These are phyloP conservation scores for Butastur rufipennis DNA, from an alignment of 2,113 vertebrate genomes.

Conservation along the genomic window DNA sequence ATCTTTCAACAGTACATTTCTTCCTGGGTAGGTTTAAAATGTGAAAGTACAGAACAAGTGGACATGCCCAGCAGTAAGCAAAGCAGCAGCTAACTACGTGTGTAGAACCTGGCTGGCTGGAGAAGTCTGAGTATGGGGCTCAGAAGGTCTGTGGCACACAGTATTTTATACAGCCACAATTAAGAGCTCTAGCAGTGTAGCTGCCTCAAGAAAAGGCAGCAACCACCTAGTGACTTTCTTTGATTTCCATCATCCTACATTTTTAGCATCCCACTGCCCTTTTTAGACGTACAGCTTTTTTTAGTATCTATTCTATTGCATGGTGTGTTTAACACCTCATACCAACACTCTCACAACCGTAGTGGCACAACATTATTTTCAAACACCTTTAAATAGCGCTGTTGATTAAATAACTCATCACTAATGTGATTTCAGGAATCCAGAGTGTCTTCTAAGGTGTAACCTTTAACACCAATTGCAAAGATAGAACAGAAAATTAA, in stretches of 20 bases:
- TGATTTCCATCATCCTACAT: background rate
- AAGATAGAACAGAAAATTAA: background rate
- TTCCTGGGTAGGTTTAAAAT: background rate
- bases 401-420: background rate
- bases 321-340: background rate
- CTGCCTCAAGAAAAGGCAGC: background rate
- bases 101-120: background rate
- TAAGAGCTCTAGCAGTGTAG: background rate
- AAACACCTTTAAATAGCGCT: background rate
- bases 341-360: background rate
- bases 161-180: background rate
- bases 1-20: background rate
- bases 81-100: background rate
- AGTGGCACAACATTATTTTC: background rate
- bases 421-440: background rate
- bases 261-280: background rate
- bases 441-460: background rate
- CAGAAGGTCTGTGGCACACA: background rate
- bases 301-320: background rate
- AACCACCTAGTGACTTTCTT: background rate
- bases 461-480: background rate
- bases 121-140: background rate
- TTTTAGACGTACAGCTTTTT: background rate
- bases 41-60: rapidly evolving
- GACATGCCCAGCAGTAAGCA: background rate